Percentiles rank a stretch among this genome's conserved stretches.
phyloP scores from a whole-genome alignment of 64 coral and sea anemone genomes.

The Orbicella faveolata region DNA sequence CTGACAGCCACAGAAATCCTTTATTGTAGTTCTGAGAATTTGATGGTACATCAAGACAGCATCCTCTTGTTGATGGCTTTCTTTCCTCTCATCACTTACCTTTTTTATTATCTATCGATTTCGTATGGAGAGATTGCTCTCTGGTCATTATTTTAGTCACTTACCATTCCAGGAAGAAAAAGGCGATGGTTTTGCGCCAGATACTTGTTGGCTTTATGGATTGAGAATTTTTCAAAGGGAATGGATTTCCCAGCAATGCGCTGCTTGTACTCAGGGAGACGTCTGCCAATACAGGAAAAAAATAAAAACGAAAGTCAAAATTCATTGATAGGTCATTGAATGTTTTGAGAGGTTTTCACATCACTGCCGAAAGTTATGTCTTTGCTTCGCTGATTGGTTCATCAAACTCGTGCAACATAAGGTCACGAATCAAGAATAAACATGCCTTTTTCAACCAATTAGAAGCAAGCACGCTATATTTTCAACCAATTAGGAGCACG shows the following conservation, averaged over 20 bases:
- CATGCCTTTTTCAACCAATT: too few relatives aligned
- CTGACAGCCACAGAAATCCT: neutral
- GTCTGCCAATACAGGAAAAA: slow-evolving; percentile 15
- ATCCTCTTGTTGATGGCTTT: neutral
- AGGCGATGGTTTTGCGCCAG: slow-evolving; percentile 81
- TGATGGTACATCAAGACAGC: neutral
- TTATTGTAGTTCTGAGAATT: too few relatives aligned
- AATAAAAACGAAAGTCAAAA: too few relatives aligned
- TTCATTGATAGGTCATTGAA: too few relatives aligned
- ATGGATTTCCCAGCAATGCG: slow-evolving; percentile 96
- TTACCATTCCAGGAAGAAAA: slow-evolving; percentile 90
- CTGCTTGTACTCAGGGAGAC: slow-evolving; percentile 84
- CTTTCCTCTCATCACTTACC: neutral
- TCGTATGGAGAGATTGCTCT: neutral
- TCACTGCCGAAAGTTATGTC: too few relatives aligned
- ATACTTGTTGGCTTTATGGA: slow-evolving; percentile 83
- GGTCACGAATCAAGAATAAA: too few relatives aligned
- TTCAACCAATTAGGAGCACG: too few relatives aligned
- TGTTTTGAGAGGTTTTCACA: too few relatives aligned
- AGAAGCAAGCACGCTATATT: too few relatives aligned
- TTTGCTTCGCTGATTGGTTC: too few relatives aligned
- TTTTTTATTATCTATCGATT: neutral
- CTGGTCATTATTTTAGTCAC: neutral
- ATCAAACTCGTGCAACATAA: too few relatives aligned
- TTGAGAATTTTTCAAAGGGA: slow-evolving; percentile 93